These are phyloP conservation scores for Chelonoidis abingdonii DNA, from an alignment of 2,113 vertebrate genomes.

Conservation along the genomic window DNA sequence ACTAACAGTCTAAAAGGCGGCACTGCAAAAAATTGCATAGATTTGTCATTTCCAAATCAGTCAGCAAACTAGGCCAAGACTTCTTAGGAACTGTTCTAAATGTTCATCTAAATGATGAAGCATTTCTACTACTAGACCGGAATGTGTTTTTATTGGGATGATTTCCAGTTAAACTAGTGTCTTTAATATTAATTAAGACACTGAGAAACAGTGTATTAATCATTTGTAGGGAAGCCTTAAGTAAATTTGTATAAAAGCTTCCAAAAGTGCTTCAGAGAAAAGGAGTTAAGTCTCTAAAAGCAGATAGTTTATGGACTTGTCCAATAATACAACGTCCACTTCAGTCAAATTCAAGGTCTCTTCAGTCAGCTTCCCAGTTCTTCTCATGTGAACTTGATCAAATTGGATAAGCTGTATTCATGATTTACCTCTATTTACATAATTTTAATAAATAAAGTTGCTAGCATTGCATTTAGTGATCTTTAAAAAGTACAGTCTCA, in stretches of 20 bases:
- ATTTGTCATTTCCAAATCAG: slow-evolving; percentile 28
- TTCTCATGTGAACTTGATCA: slow-evolving; percentile 7
- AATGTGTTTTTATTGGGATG: slow-evolving; percentile 46
- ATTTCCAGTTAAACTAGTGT: slow-evolving; percentile 10
- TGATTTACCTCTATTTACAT: not conserved
- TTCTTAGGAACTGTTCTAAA: not conserved
- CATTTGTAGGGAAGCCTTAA: slow-evolving; percentile 53
- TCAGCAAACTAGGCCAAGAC: slow-evolving; percentile 24
- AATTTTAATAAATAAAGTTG: not conserved
- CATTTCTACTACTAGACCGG: not conserved
- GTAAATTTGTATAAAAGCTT: slow-evolving; percentile 54
- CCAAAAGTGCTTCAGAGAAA: slow-evolving; percentile 44
- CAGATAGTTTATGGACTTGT: slow-evolving; percentile 28
- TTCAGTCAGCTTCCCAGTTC: slow-evolving; percentile 12
- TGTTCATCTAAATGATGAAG: not conserved
- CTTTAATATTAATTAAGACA: slow-evolving; percentile 61
- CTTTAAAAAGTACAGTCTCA: not conserved
- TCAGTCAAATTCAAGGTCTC: slow-evolving; percentile 43
- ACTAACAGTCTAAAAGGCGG: slow-evolving; percentile 29
- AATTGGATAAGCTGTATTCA: not conserved
- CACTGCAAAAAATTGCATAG: slow-evolving; percentile 20
- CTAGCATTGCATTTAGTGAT: not conserved
- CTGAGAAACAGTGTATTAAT: slow-evolving; percentile 47
- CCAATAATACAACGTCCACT: not conserved
- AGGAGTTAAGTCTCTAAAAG: slow-evolving; percentile 25